Evolutionary conservation across 2,888 invertebrate species (phyloP).

Genomic region (Melieria picta): DNA sequence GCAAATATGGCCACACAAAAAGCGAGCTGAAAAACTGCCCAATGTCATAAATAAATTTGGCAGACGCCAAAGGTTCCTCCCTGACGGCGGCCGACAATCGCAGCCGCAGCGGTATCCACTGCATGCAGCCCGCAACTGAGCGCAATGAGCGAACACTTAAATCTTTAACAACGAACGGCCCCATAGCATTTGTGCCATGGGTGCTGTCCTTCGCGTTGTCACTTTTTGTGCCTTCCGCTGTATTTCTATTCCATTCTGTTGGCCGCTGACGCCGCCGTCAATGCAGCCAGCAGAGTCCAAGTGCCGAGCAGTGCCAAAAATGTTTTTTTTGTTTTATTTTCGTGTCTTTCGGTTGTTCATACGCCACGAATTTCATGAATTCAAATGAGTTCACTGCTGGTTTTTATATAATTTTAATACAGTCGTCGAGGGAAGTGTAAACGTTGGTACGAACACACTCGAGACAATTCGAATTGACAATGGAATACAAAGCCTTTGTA

Average conservation of each 20-base stretch:
- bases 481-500: not conserved
- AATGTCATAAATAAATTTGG: constrained; percentile 32
- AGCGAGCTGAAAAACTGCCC: constrained; percentile 7
- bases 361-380: constrained; percentile 47
- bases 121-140: constrained; percentile 3
- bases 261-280: constrained; percentile 13
- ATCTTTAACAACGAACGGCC: constrained; percentile 38
- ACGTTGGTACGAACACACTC: not conserved
- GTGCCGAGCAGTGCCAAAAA: constrained; percentile 37
- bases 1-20: not conserved
- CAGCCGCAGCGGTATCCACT: constrained; percentile 10
- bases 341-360: constrained; percentile 39
- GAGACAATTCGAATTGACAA: constrained; percentile 7
- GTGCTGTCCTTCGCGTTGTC: constrained; percentile 1
- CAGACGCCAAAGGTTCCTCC: constrained; percentile 37
- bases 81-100: not conserved
- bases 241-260: constrained; percentile 12
- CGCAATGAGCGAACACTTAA: constrained; percentile 46
- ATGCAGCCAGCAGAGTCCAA: constrained; percentile 27
- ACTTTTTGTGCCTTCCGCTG: not conserved
- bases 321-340: constrained; percentile 43
- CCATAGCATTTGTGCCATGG: constrained; percentile 33
- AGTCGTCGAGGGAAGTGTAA: constrained; percentile 13
- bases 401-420: constrained; percentile 32
- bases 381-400: constrained; percentile 45